Evolutionary conservation across 2,888 invertebrate genomes (phyloP).

Genomic region (Mamestra brassicae): DNA sequence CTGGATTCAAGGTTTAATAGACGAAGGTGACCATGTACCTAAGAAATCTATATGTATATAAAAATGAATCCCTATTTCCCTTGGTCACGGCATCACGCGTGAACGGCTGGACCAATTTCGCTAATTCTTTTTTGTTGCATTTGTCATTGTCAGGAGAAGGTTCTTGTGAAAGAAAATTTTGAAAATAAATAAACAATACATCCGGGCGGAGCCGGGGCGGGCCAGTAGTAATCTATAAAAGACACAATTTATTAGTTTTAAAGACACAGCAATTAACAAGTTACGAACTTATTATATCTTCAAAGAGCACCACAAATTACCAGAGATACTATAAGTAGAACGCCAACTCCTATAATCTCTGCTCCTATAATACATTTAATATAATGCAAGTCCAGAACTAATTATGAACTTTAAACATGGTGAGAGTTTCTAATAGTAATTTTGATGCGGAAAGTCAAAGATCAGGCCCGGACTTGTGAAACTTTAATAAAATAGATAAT

Average conservation of each 20-base stretch:
- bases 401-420: conserved; percentile 55
- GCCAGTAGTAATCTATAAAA: not conserved
- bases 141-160: too few species aligned
- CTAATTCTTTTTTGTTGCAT: too few species aligned
- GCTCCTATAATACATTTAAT: conserved; percentile 29
- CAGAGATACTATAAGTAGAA: not conserved
- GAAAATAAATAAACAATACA: too few species aligned
- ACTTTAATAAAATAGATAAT: conserved; percentile 4
- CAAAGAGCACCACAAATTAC: conserved; percentile 17
- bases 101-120: too few species aligned
- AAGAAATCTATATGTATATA: too few species aligned
- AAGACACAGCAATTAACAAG: not conserved
- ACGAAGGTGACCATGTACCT: not conserved
- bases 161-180: too few species aligned
- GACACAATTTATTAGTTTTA: not conserved
- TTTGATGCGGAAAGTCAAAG: conserved; percentile 13
- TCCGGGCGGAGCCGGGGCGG: too few species aligned
- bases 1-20: not conserved
- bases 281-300: conserved; percentile 13
- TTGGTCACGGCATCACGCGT: too few species aligned
- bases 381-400: conserved; percentile 53
- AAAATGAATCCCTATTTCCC: too few species aligned
- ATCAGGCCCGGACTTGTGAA: not conserved
- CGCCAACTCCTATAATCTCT: conserved; percentile 27
- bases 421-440: conserved; percentile 29